Conservation (phyloP, 2,888 invertebrate species). For the Drosophila pseudotakahashii region DNA sequence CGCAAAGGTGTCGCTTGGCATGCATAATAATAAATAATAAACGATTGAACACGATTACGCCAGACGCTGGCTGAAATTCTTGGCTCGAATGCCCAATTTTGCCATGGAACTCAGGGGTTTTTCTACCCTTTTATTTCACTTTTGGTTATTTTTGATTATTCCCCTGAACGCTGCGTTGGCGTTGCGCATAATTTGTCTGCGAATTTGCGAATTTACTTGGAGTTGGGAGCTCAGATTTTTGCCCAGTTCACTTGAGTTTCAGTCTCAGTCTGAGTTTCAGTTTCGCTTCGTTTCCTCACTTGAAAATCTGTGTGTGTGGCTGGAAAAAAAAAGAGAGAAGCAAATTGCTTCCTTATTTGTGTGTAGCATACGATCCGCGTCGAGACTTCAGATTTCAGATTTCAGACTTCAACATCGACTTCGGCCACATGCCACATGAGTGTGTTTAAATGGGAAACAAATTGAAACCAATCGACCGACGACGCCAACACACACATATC, state of each 20-base stretch:
- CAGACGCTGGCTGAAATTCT: slow-evolving; percentile 14
- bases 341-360: slow-evolving; percentile 72
- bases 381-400: background rate
- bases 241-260: slow-evolving; percentile 5
- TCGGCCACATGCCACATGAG: slow-evolving; percentile 4
- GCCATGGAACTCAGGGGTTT: slow-evolving; percentile 3
- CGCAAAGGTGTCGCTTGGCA: slow-evolving; percentile 17
- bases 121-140: slow-evolving; percentile 17
- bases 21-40: slow-evolving; percentile 22
- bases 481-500: slow-evolving; percentile 21
- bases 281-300: slow-evolving; percentile 65
- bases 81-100: slow-evolving; percentile 18
- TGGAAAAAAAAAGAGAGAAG: slow-evolving; percentile 52
- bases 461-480: slow-evolving; percentile 31
- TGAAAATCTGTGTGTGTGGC: slow-evolving; percentile 11
- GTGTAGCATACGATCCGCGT: slow-evolving; percentile 30
- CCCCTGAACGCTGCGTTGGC: slow-evolving; percentile 50
- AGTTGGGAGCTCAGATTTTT: slow-evolving; percentile 15
- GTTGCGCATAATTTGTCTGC: slow-evolving; percentile 67
- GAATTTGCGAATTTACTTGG: slow-evolving; percentile 2
- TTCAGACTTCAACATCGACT: slow-evolving; percentile 1
- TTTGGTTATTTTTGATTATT: slow-evolving; percentile 32
- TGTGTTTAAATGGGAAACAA: slow-evolving; percentile 30
- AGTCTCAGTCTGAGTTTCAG: background rate
- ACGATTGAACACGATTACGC: slow-evolving; percentile 5